Base-by-base conservation (phyloP, 2,113 vertebrate species). In the Cyrtonyx montezumae region DNA sequence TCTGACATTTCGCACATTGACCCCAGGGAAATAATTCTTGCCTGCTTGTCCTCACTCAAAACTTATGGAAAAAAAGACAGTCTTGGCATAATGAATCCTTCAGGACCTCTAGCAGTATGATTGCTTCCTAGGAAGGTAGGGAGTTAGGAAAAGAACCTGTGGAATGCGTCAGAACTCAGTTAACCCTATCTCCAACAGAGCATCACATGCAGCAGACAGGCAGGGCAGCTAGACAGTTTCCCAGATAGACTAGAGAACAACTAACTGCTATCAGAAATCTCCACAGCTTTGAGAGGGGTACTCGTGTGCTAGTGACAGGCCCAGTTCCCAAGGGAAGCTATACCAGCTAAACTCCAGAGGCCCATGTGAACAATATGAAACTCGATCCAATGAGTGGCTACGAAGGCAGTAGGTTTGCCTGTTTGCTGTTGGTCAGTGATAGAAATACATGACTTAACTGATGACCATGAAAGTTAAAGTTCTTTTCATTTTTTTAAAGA, bases 131-230 rank as follows among this genome's bases (percentile, higher is more conserved):
- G 9, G 14, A 30, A 74, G 16, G 59, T 80, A 51, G 11, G 14
- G 36, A 74, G 16, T 43, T 22, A 83, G 1, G 10, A 86, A 28
- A 8, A 73, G 63, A 68, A 81, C 1, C 6, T 32, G 43, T 51
- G 58, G 21, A 79, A 20, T 1, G 4, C 34, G 34, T 42, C n/a
- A 76, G 53, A 67, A 45, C 28, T 37, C 23, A 8, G 10, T 32
- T 49, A 70, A 40, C 2, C 3, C 0, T 0, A 40, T 12, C 37
- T 55, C 34, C 63, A 43, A 42, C 16, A 70, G 22, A 14, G 16
- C 0, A 5, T 13, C 25, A 2, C 53, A 18, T 15, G 32, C 6
- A 5, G 6, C 2, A n/a, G 11, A 18, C 0, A 1, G 21, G 51
- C 46, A 55, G 48, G 23, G 11, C 36, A 69, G 26, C 0, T 0